phyloP scores from a whole-genome alignment of 1,140 invertebrate species.

The Leptopilina boulardi region DNA sequence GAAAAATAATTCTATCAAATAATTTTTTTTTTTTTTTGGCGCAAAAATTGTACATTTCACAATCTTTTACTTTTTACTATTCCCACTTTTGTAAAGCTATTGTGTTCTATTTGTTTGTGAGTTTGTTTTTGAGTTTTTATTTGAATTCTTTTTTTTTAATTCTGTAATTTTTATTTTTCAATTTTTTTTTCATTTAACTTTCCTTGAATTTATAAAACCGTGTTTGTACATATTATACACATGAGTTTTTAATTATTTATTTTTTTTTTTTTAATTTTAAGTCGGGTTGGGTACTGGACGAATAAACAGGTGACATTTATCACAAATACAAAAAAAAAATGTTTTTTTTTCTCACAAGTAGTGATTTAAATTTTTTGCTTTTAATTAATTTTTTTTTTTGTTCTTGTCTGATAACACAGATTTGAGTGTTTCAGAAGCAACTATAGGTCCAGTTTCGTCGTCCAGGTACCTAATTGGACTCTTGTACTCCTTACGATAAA shows the following conservation, averaged over 20 bases:
- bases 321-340: constrained; percentile 8
- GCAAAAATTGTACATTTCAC: not conserved
- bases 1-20: no score
- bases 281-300: constrained; percentile 26
- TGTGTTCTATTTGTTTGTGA: not conserved
- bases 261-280: not conserved
- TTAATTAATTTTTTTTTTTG: not conserved
- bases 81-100: not conserved
- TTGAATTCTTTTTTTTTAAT: constrained; percentile 35
- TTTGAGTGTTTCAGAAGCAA: constrained; percentile 60
- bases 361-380: not conserved
- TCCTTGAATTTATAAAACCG: not conserved
- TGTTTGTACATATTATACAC: constrained; percentile 28
- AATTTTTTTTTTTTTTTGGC: not conserved
- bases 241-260: not conserved
- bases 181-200: no score
- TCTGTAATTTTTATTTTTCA: constrained; percentile 29
- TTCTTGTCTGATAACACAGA: constrained; percentile 14
- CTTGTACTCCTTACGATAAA: constrained; percentile 36
- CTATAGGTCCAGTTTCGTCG: constrained; percentile 44
- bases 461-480: constrained; percentile 43
- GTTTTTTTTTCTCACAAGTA: not conserved
- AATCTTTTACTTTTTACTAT: not conserved
- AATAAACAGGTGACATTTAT: constrained; percentile 1
- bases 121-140: not conserved